phyloP scores from a whole-genome alignment of 1,140 invertebrate species.

The Papilio xuthus region DNA sequence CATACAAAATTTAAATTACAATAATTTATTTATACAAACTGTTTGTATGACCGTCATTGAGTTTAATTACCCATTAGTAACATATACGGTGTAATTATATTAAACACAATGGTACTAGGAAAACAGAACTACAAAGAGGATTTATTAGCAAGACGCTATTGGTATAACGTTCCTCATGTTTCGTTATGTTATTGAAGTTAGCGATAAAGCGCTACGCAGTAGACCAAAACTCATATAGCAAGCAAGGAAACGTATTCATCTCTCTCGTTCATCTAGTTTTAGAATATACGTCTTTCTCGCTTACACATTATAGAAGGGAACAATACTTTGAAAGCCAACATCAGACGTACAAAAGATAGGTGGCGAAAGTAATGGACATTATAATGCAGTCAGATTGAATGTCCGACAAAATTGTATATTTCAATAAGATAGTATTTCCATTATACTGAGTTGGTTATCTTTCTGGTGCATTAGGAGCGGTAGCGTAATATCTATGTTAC shows the following conservation, averaged over 20 bases:
- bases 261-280: background rate
- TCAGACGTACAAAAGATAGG: background rate
- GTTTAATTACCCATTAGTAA: conserved; percentile 46
- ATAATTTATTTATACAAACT: conserved; percentile 6
- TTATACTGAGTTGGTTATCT: conserved; percentile 20
- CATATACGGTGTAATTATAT: conserved; percentile 53
- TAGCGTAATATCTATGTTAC: background rate
- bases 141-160: conserved; percentile 45
- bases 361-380: conserved; percentile 18
- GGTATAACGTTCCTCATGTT: background rate
- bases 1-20: conserved; percentile 27
- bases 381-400: conserved; percentile 11
- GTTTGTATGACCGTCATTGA: conserved; percentile 37
- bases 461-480: conserved; percentile 18
- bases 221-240: background rate
- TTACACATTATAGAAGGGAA: background rate
- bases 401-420: conserved; percentile 18
- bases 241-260: background rate
- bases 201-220: background rate
- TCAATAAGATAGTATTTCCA: conserved; percentile 25
- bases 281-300: background rate
- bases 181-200: background rate
- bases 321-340: background rate
- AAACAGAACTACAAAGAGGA: conserved; percentile 47
- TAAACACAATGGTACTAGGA: conserved; percentile 54